A percentile compares a stretch with the other conserved stretches of the same genome.
Conservation (phyloP, 2,888 invertebrate genomes). For the Lycaena phlaeas region DNA sequence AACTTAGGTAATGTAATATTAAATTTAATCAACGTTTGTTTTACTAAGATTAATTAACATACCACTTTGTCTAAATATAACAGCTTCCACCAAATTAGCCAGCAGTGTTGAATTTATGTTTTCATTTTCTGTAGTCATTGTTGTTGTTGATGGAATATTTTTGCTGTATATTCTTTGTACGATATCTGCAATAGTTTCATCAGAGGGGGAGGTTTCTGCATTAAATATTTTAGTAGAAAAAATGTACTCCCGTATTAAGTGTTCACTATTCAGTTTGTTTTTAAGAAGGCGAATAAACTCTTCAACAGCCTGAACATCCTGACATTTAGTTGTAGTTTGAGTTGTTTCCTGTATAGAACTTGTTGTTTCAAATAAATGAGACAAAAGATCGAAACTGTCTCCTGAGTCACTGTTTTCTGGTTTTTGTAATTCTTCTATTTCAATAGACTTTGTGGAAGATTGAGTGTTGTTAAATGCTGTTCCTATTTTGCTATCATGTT, state of each 20-base stretch:
- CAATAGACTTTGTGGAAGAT: no score
- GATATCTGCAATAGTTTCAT: conserved; percentile 47
- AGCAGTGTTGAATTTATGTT: conserved; percentile 54
- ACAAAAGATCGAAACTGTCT: conserved; percentile 42
- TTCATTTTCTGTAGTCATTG: conserved; percentile 33
- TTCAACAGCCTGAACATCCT: conserved; percentile 41
- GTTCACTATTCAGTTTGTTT: conserved; percentile 47
- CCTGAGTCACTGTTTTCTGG: conserved; percentile 13
- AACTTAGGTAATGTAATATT: no score
- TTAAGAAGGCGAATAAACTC: conserved; percentile 50
- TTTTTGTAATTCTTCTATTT: background rate
- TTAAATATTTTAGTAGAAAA: conserved; percentile 27
- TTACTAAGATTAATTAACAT: conserved; percentile 18
- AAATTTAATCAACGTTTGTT: no score
- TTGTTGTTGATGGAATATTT: conserved; percentile 34
- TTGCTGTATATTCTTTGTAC: conserved; percentile 48
- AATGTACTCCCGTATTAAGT: conserved; percentile 42
- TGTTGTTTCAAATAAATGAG: conserved; percentile 36
- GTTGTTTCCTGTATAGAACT: conserved; percentile 25
- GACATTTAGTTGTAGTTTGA: conserved; percentile 31
- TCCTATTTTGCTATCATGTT: no score
- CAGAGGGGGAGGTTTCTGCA: conserved; percentile 33
- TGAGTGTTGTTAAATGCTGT: background rate
- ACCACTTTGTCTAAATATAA: conserved; percentile 57
- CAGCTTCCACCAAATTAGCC: conserved; percentile 58